Evolutionary conservation across 2,797 vertebrate species (phyloP), one percentile per base, ranked within the genome.

Genomic region (Eutrigla gurnardus): DNA sequence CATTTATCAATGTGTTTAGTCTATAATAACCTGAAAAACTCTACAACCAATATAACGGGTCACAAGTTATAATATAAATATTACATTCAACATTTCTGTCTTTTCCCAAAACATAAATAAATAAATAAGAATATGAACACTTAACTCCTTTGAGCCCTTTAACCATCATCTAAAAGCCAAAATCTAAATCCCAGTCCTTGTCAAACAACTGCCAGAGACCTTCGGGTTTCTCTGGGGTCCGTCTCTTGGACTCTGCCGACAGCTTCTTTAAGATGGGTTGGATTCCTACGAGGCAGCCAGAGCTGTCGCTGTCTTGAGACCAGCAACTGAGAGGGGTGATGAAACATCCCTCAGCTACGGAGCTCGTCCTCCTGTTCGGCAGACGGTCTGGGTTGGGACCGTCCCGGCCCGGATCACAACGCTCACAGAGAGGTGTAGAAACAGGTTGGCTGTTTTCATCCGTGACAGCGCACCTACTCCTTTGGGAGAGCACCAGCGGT

Each of bases 161-260:
- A 52, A 47, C 67, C 43, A 9, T 55, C 33, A n/a, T 75, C 62
- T 85, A 83, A 54, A 80, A n/a, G 15, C 10, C 64, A 62, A 62
- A 86, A 57, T 89, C 89, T 67, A 89, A 91, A 55, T 93, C 86
- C 36, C 65, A 73, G 45, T 77, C 85, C 46, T 87, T 86, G 64
- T 92, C 90, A 91, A 96, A 95, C 70, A 94, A 68, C 59, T 94
- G 87, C 94, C 92, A 95, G 50, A 93, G 50, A 71, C 84, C 73
- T 72, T 67, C 81, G 25, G 67, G 67, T 70, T 81, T 82, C 50
- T 7, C 72, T 40, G 77, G 45, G n/a, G 64, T 74, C 42, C 17
- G 65, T 17, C 35, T 18, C 14, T 75, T 84, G 45, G 81, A 58
- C 61, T 87, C 60, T 37, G 64, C n/a, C 15, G 82, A 71, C 14